Conservation (phyloP, 2,888 invertebrate species). For the Terebella lapidaria region DNA sequence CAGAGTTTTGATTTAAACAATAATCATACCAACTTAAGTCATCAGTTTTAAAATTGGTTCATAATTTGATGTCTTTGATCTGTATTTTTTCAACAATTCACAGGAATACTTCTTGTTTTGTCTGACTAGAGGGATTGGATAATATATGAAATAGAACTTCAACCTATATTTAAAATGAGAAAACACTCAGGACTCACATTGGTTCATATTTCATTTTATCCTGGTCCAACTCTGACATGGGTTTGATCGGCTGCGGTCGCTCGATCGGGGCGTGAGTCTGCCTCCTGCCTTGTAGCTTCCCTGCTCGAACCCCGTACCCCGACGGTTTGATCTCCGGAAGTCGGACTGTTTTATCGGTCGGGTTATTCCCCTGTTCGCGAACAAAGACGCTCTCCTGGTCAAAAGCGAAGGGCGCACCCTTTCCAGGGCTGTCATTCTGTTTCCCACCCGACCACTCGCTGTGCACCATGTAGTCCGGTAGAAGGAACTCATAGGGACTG, state of each 20-base stretch:
- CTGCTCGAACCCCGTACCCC: conserved; percentile 7
- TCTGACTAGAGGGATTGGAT: too few relatives aligned
- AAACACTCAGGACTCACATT: too few relatives aligned
- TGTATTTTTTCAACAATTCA: too few relatives aligned
- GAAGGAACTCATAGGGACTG: conserved; percentile 37
- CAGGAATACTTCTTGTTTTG: too few relatives aligned
- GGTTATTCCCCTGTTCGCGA: neutral
- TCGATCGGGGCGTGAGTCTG: neutral
- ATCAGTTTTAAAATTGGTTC: too few relatives aligned
- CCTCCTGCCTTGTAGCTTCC: neutral
- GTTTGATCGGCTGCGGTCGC: neutral
- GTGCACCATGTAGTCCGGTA: conserved; percentile 49
- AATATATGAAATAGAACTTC: too few relatives aligned
- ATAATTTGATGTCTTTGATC: too few relatives aligned
- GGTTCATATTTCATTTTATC: neutral
- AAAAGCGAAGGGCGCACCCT: conserved; percentile 9
- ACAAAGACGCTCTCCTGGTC: conserved; percentile 3
- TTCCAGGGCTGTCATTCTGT: neutral
- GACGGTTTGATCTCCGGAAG: neutral
- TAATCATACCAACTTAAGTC: too few relatives aligned
- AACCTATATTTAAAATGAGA: too few relatives aligned
- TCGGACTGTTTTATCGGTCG: neutral
- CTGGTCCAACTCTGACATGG: neutral
- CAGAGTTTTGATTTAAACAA: too few relatives aligned
- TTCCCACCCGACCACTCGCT: conserved; percentile 14